Base-by-base conservation (phyloP, 1,140 invertebrate species). In the Drosophila mauritiana region DNA sequence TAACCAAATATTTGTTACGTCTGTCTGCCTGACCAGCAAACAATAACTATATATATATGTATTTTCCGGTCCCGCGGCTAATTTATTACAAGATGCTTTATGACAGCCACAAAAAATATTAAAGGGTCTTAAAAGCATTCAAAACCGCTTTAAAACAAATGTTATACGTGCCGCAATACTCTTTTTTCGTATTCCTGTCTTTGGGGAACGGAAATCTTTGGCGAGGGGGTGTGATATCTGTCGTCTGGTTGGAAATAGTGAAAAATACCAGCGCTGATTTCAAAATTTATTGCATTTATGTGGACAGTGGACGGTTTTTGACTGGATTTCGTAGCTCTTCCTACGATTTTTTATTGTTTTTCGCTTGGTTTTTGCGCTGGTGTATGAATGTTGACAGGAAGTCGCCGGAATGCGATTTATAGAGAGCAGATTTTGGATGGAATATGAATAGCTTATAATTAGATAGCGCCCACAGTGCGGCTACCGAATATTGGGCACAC, bases 81-180 rank as follows among this genome's bases (percentile, higher is more conserved):
- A 89, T 89, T 89, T 89, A 88, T 88, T 89, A 78, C 80, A 74
- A 89, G 64, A 89, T 74, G 80, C 73, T 89, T 89, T 89, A 89
- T 89, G 84, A 89, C 84, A 89, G 84, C 77, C 80, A 84, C 61
- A 80, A 80, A 85, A 83, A 85, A 76, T 88, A 83, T 77, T 89
- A 79, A 89, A 84, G 73, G 80, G 80, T 84, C 80, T 82, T 88
- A 75, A 83, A 78, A 83, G 79, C 79, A 82, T 77, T 82, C 56
- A 78, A 51, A 61, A 78, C 48, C 78, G 58, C 65, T 72, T 78
- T 78, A 78, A 80, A 80, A 75, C 63, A 80, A 80, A 80, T 80
- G 77, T 70, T 51, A 51, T 75, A 46, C 73, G 43, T 52, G 15
- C 40, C 31, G 22, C 11, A 12, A 45, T 37, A 25, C 12, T 68